Evolutionary conservation across 92 coral and sea anemone genomes (phyloP).

Genomic region (Palythoa heliodiscus): DNA sequence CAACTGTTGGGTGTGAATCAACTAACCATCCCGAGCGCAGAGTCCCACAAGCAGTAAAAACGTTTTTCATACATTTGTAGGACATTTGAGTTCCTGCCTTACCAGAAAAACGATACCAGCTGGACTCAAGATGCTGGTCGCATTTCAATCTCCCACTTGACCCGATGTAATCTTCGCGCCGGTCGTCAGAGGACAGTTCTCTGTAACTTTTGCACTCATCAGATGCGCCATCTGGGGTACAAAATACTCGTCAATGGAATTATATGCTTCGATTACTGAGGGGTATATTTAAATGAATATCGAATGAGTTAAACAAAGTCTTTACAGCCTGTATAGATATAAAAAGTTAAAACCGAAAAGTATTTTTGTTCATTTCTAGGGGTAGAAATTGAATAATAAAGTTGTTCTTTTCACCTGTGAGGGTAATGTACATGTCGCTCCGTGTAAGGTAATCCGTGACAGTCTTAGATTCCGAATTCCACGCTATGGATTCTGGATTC

Average conservation of each 20-base stretch:
- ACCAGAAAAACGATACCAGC: conserved; percentile 32
- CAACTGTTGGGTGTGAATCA: conserved; percentile 37
- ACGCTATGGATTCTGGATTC: no score
- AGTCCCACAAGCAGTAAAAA: conserved; percentile 15
- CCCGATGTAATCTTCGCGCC: conserved; percentile 12
- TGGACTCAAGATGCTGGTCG: conserved; percentile 2
- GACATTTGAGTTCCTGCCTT: conserved; percentile 43
- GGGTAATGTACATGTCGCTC: no score
- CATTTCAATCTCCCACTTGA: background rate
- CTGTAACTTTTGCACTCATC: conserved; percentile 4
- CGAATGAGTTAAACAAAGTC: no score
- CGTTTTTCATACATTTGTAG: conserved; percentile 7
- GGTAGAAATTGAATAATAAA: no score
- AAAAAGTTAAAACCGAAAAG: no score
- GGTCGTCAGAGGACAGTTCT: conserved; percentile 26
- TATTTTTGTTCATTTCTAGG: no score
- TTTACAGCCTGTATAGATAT: no score
- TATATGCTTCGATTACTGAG: background rate
- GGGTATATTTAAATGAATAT: no score
- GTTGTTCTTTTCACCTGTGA: no score
- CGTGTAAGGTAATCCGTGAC: no score
- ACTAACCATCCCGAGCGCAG: conserved; percentile 32
- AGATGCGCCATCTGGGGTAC: background rate
- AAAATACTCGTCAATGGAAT: background rate
- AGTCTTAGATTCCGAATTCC: no score